These are phyloP conservation scores for Jordanella pulchra DNA, from an alignment of 2,797 vertebrate genomes.

Conservation along the genomic window DNA sequence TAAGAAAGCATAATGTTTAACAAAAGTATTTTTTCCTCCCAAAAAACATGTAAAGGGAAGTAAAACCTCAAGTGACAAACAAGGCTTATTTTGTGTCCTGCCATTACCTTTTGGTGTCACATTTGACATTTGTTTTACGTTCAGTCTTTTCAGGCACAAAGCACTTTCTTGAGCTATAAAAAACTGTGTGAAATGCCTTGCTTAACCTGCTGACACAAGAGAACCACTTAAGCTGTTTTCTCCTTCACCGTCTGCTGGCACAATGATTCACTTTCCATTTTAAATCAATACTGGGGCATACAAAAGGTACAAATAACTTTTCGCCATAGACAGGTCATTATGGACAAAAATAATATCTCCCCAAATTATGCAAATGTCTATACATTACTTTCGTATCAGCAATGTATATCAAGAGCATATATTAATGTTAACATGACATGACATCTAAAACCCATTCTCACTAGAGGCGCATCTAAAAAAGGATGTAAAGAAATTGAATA, in stretches of 20 bases:
- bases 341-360: background rate
- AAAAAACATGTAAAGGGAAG: slow-evolving; percentile 63
- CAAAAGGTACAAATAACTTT: slow-evolving; percentile 1
- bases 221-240: slow-evolving; percentile 75
- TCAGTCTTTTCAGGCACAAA: slow-evolving; percentile 71
- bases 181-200: slow-evolving; percentile 71
- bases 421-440: too few relatives aligned
- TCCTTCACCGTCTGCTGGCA: slow-evolving; percentile 63
- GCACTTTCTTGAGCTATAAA: slow-evolving; percentile 70
- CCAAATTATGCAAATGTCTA: background rate
- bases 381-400: background rate
- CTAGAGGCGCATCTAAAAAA: background rate
- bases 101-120: slow-evolving; percentile 74
- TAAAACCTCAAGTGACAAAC: slow-evolving; percentile 48
- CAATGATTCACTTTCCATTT: slow-evolving; percentile 75
- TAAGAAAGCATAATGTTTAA: background rate
- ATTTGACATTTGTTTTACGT: slow-evolving; percentile 76
- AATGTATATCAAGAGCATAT: background rate
- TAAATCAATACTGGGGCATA: slow-evolving; percentile 70
- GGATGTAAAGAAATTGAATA: background rate
- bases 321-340: background rate
- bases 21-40: slow-evolving; percentile 50
- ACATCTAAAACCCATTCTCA: background rate
- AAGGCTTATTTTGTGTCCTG: slow-evolving; percentile 56
- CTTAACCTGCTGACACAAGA: slow-evolving; percentile 78